Conservation (phyloP, 23 tunicate species). For the Halocynthia roretzi region DNA sequence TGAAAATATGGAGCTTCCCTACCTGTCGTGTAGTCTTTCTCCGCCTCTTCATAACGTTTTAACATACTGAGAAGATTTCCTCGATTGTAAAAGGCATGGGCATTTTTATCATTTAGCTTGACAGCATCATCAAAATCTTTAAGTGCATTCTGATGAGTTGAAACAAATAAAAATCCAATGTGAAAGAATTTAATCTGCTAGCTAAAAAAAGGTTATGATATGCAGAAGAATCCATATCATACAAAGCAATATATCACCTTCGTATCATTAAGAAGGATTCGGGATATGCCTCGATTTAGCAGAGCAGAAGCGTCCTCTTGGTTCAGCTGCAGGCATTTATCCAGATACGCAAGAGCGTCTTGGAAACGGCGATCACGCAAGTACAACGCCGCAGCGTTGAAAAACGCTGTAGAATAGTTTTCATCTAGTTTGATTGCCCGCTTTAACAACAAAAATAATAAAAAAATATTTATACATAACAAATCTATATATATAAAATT, state of each 20-base stretch:
- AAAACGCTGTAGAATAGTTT: constrained; percentile 57
- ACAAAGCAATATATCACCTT: constrained; percentile 22
- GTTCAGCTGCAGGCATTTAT: constrained; percentile 25
- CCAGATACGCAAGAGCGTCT: constrained; percentile 52
- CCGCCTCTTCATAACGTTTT: constrained; percentile 59
- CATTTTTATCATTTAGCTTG: constrained; percentile 33
- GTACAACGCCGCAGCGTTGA: constrained; percentile 78
- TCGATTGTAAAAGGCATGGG: constrained; percentile 67
- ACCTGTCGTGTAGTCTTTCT: constrained; percentile 62
- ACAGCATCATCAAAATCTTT: constrained; percentile 66
- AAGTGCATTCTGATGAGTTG: constrained; percentile 45
- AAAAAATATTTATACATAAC: neutral
- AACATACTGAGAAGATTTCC: constrained; percentile 48
- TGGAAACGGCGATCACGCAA: constrained; percentile 53
- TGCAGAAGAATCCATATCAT: neutral
- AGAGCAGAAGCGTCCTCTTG: constrained; percentile 59
- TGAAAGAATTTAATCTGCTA: neutral
- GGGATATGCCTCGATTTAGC: constrained; percentile 64
- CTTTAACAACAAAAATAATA: constrained; percentile 22
- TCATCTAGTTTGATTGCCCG: constrained; percentile 55
- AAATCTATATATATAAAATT: neutral
- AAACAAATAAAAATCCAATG: neutral
- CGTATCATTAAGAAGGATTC: constrained; percentile 48
- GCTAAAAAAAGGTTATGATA: no score
- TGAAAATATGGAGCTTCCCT: no score